Evolutionary conservation across 2,113 vertebrate genomes (phyloP), one percentile per base, ranked within the genome.

Genomic region (Benitochromis conjunctus): DNA sequence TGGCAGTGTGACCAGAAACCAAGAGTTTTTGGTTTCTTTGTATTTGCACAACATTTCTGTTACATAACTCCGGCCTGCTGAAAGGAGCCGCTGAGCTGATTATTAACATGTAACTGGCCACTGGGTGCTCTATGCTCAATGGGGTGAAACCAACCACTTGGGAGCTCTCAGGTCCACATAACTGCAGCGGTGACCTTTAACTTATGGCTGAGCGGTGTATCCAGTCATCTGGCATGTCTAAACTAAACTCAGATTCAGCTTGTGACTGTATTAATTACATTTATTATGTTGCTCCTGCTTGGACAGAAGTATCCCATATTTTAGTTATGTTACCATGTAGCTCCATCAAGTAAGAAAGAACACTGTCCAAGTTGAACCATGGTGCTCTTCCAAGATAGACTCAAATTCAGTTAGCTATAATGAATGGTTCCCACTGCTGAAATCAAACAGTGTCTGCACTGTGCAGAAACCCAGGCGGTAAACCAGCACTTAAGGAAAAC

Each of bases 171-270:
- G 34, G 48, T 84, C 88, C 82, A 51, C 78, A 83, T 88, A 88
- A 94, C 89, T 92, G 94, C 85, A 66, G 55, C 43, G 5, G 3
- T 94, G 95, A 96, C 96, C 95, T 96, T 96, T 95, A 89, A 88
- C 82, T 92, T 54, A 41, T 57, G 62, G 19, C 18, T 64, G 82
- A 89, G 57, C 82, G 82, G 76, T 82, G 79, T 60, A 80, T 76
- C 88, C 79, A 86, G 36, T 91, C 84, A 81, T 86, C 83, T 90
- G 69, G 36, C 21, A 29, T 71, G 85, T 90, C 81, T 78, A 66
- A 87, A 85, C 69, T 16, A 29, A 88, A 85, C 79, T 62, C 21
- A 84, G 62, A 77, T 90, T 81, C 19, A 57, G 51, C 93, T 91
- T 71, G 88, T 78, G 66, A 78, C 8, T 31, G 21, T 31, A 18